Base-by-base conservation (phyloP, 2,797 vertebrate genomes). In the Poeciliopsis infans region DNA sequence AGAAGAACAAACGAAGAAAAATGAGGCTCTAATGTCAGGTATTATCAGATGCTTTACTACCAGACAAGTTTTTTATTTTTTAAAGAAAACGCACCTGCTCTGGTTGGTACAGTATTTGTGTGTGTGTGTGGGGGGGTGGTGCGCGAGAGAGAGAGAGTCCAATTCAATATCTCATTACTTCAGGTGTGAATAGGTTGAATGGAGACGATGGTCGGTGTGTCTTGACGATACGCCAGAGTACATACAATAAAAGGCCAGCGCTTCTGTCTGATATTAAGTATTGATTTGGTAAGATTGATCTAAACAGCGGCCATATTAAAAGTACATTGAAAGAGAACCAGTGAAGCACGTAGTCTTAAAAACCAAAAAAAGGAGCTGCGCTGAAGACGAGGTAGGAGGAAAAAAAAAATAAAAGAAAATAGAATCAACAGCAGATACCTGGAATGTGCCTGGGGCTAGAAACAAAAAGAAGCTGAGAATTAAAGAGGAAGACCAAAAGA, bases 211-310 rank as follows among this genome's bases (percentile, higher is more conserved):
- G 89, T 83, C 77, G 57, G 87, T 83, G 90, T 87, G 91, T 93
- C 88, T 90, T 83, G 88, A 93, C 79, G 81, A 93, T 93, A 86
- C 73, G 84, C 90, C 87, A 87, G 92, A 88, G 90, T 91, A 92
- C 88, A 91, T 93, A 90, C 85, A 85, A 86, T 86, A 89, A 93
- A 94, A 92, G 88, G 86, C 89, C 89, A 85, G 83, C 53, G 84
- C 91, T 90, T 93, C 93, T 94, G 93, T 94, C 94, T 94, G 91
- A 95, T 96, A 96, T 96, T 94, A 96, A 95, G 91, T 96, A 96
- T 96, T 93, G 95, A 96, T 95, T 91, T 84, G 81, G 79, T 84
- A 78, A 92, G 90, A 95, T 95, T 94, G 94, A 95, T 94, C 94
- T 86, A 73, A 92, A 90, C 91, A 86, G 77, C 59, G 45, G 88